Conservation (phyloP, 2,797 vertebrate genomes). For the Microtus californicus region DNA sequence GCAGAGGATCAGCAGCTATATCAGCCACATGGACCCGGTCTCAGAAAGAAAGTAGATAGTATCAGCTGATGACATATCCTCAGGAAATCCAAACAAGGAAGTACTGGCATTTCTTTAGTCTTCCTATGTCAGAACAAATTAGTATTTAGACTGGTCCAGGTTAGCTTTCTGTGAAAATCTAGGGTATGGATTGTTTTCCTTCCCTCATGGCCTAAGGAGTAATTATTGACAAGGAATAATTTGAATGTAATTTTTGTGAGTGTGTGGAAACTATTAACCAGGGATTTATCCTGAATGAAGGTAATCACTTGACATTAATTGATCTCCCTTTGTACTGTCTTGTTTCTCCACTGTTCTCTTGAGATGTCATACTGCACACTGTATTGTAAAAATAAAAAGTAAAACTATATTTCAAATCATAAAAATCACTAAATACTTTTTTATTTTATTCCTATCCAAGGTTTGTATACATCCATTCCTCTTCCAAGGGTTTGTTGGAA, state of each 20-base stretch:
- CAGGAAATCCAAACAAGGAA: conserved; percentile 64
- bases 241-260: conserved; percentile 86
- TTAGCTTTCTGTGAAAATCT: conserved; percentile 80
- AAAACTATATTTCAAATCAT: conserved; percentile 87
- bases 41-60: neutral
- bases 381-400: conserved; percentile 87
- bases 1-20: neutral
- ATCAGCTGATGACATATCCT: conserved; percentile 45
- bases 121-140: conserved; percentile 66
- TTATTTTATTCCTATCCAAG: conserved; percentile 25
- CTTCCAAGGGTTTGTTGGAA: neutral
- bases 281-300: conserved; percentile 85
- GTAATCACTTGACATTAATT: conserved; percentile 83
- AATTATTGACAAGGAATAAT: conserved; percentile 74
- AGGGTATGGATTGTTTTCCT: conserved; percentile 63
- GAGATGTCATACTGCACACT: conserved; percentile 87
- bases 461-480: neutral
- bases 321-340: conserved; percentile 79
- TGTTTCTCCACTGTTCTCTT: conserved; percentile 85
- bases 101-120: conserved; percentile 58
- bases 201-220: conserved; percentile 70
- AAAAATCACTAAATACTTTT: conserved; percentile 84
- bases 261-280: conserved; percentile 79
- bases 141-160: conserved; percentile 81
- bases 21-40: neutral